Percentiles rank a stretch among this genome's conserved stretches.
These are phyloP conservation scores for Cervus canadensis DNA, from an alignment of 2,113 vertebrate species.

Conservation along the genomic window DNA sequence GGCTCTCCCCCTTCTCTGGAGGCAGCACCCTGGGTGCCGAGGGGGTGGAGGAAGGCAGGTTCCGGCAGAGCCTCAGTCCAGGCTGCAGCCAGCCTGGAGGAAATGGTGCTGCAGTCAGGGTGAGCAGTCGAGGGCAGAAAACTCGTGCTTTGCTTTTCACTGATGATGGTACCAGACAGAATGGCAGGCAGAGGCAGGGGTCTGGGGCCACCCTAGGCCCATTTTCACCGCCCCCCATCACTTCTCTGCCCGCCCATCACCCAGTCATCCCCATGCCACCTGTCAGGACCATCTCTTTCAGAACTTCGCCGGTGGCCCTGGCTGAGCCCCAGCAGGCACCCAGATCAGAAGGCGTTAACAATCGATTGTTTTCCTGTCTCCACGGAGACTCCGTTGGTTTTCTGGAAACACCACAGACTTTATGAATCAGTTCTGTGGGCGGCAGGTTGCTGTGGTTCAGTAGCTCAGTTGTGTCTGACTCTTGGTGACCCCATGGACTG, in stretches of 20 bases:
- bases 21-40: background rate
- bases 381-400: rapidly evolving
- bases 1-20: background rate
- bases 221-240: background rate
- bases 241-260: background rate
- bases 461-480: background rate
- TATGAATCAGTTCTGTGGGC: background rate
- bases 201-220: background rate
- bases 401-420: background rate
- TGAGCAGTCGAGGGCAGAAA: background rate
- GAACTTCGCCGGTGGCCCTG: background rate
- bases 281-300: background rate
- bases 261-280: background rate
- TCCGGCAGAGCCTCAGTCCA: background rate
- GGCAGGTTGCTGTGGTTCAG: background rate
- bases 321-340: background rate
- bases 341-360: background rate
- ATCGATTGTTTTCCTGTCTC: background rate
- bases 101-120: too few relatives aligned
- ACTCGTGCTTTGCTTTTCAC: background rate
- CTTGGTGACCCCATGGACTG: background rate
- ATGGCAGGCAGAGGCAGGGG: too few relatives aligned
- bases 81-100: background rate
- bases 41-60: background rate
- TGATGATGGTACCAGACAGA: background rate